phyloP scores from a whole-genome alignment of 2,888 invertebrate species.

The Timema podura region DNA sequence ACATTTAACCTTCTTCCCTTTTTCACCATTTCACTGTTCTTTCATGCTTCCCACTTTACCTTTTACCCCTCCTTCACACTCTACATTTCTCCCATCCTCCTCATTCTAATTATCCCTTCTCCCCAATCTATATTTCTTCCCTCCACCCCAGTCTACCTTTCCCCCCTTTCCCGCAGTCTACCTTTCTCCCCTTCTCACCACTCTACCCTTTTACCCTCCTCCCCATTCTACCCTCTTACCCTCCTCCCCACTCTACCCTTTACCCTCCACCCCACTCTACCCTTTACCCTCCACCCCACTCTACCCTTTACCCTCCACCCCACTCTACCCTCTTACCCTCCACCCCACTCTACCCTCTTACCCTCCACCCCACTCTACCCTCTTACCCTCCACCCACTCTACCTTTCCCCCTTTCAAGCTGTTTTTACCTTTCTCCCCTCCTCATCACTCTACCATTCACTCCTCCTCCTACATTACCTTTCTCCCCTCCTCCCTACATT shows the following conservation, averaged over 20 bases:
- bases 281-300: neutral
- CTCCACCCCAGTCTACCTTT: neutral
- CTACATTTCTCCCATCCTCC: neutral
- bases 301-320: neutral
- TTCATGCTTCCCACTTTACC: neutral
- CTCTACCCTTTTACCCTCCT: neutral
- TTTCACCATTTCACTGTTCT: no score
- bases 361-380: no score
- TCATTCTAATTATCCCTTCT: conserved; percentile 1
- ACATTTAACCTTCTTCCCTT: no score
- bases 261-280: neutral
- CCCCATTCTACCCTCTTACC: neutral
- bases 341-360: no score
- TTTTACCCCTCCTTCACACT: neutral
- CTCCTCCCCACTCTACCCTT: neutral
- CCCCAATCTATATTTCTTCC: neutral
- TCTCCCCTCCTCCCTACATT: neutral
- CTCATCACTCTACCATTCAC: neutral
- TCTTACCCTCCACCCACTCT: no score
- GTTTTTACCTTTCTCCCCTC: neutral
- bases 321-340: no score
- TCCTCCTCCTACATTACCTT: neutral
- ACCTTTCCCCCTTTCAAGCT: neutral
- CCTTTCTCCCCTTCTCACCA: neutral
- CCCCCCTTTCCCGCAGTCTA: neutral